A percentile compares a stretch with the other conserved stretches of the same genome.
Conservation (phyloP, 2,797 vertebrate genomes). For the Phaenicophaeus curvirostris region DNA sequence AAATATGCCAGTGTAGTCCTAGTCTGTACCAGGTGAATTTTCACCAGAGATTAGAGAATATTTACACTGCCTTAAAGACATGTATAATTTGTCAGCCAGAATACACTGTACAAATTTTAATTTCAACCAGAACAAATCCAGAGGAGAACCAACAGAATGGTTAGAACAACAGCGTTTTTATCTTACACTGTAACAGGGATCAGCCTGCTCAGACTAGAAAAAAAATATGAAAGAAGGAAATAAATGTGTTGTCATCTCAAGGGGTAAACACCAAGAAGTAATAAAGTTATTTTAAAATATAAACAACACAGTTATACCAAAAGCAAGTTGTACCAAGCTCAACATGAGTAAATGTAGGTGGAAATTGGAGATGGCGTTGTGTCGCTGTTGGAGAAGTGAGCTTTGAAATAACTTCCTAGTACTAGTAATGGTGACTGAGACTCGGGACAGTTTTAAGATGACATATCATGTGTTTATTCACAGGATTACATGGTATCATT, state of each 20-base stretch:
- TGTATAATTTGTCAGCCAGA: neutral
- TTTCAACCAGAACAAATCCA: neutral
- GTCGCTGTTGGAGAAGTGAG: neutral
- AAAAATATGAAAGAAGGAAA: neutral
- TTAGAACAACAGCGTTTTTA: neutral
- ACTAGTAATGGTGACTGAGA: neutral
- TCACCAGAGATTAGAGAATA: constrained; percentile 2
- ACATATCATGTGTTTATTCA: neutral
- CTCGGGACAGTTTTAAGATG: neutral
- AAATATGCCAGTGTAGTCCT: neutral
- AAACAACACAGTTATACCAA: neutral
- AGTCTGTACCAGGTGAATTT: neutral
- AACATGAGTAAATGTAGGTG: neutral
- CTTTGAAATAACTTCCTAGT: neutral
- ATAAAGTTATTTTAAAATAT: neutral
- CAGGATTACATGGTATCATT: neutral
- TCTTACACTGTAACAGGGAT: neutral
- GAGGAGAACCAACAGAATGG: neutral
- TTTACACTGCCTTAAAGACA: neutral
- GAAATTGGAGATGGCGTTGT: neutral
- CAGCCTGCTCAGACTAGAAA: neutral
- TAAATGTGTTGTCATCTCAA: neutral
- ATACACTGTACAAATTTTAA: neutral
- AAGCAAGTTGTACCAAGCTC: neutral
- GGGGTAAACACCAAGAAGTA: constrained; percentile 1